Conservation (phyloP, 2,113 vertebrate genomes). For the Podarcis muralis region DNA sequence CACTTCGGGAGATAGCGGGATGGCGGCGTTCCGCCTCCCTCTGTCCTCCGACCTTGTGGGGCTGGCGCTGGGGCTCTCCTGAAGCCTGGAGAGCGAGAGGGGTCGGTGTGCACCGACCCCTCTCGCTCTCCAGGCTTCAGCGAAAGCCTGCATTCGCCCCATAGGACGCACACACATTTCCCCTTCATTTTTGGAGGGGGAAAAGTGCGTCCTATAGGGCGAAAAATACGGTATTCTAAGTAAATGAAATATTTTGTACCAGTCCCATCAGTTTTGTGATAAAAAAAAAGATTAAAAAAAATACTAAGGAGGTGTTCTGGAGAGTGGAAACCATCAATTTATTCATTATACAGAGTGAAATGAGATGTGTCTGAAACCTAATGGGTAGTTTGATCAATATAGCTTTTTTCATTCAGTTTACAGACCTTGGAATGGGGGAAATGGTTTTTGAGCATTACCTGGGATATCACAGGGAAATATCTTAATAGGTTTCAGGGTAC, state of each 20-base stretch:
- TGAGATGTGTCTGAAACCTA: background rate
- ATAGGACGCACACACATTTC: no score
- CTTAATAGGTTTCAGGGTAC: background rate
- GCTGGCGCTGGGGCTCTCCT: no score
- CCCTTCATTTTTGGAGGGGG: no score
- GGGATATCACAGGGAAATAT: background rate
- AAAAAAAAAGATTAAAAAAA: background rate
- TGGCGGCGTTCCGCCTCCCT: no score
- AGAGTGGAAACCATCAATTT: background rate
- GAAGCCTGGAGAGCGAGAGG: no score
- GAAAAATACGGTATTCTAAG: no score
- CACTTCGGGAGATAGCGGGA: no score
- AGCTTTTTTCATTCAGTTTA: background rate
- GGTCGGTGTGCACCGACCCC: no score
- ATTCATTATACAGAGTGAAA: background rate
- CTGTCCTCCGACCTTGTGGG: no score
- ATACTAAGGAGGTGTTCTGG: background rate
- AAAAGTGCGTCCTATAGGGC: no score
- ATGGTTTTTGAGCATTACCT: background rate
- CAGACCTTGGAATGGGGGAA: background rate
- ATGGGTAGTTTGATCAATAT: background rate
- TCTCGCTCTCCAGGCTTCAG: no score
- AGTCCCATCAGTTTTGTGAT: accelerated
- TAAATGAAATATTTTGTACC: background rate
- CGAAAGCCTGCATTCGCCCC: no score